Evolutionary conservation across 2,888 invertebrate genomes (phyloP).

Genomic region (Sinotaia quadrata): DNA sequence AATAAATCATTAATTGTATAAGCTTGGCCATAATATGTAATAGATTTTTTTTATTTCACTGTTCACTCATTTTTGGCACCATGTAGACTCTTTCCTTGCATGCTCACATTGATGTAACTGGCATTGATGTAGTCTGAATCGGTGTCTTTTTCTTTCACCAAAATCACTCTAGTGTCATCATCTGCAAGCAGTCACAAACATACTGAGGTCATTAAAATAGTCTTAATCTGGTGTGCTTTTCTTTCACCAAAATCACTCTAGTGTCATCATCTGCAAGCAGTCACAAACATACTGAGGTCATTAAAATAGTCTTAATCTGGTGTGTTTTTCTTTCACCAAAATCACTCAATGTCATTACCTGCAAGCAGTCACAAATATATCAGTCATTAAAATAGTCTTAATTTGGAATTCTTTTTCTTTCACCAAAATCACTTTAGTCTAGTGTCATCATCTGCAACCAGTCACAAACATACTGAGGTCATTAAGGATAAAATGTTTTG

Average conservation of each 20-base stretch:
- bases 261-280: slow-evolving; percentile 19
- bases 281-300: slow-evolving; percentile 17
- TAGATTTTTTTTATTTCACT: too few species aligned
- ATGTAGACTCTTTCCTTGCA: too few species aligned
- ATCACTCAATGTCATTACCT: slow-evolving; percentile 23
- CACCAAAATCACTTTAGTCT: slow-evolving; percentile 13
- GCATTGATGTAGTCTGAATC: slow-evolving; percentile 25
- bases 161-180: slow-evolving; percentile 19
- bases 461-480: slow-evolving; percentile 17
- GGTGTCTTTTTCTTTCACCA: background rate
- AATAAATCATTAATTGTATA: too few species aligned
- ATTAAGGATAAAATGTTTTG: too few species aligned
- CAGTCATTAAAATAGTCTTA: slow-evolving; percentile 22
- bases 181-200: slow-evolving; percentile 19
- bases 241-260: slow-evolving; percentile 10
- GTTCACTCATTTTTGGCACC: too few species aligned
- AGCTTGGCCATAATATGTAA: too few species aligned
- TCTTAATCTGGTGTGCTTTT: background rate
- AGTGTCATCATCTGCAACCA: slow-evolving; percentile 17
- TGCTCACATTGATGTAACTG: slow-evolving; percentile 22
- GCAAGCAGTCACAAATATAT: slow-evolving; percentile 16
- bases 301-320: slow-evolving; percentile 19
- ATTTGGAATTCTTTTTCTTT: background rate
- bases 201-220: slow-evolving; percentile 20
- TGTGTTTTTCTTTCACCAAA: background rate